Evolutionary conservation across 2,113 vertebrate species (phyloP), one percentile per base, ranked within the genome.

Genomic region (Varanus salvator): DNA sequence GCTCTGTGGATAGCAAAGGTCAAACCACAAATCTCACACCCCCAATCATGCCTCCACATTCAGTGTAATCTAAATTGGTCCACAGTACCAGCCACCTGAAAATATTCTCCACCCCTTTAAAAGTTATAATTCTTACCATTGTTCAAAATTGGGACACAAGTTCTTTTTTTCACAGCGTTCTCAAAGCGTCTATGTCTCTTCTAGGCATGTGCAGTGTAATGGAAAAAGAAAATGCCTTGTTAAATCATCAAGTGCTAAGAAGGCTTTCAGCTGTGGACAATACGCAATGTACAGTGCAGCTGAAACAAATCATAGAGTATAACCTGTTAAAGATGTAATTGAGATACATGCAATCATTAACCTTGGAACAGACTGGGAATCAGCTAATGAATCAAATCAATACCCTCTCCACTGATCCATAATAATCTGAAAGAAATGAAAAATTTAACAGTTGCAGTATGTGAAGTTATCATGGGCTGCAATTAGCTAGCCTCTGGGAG

Each of bases 391-490:
- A 98, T 98, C 97, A 99, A 99, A 99, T 98, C 98, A 98, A 99
- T 99, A 99, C 98, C 96, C 97, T 98, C 97, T 98, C 98, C 97
- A 97, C 98, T 99, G 98, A 99, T 99, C 98, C 98, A 98, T 98
- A 98, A 99, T 99, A 99, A 99, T 99, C 98, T 98, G 98, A 99
- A 98, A 98, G 98, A 99, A 98, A 99, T 99, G 97, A 99, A 99
- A 99, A 98, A 98, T 98, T 98, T 98, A 99, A 98, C 98, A 98
- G 98, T 97, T 98, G 96, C 97, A 97, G 97, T 98, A 98, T 98
- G 97, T 97, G 98, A 98, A 98, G 98, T 99, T 99, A 98, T 98
- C 96, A 96, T 98, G 97, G 98, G 96, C 97, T 98, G 97, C 98
- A 99, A 99, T 99, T 99, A 99, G 98, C 98, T 97, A 98, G 98